phyloP scores from a whole-genome alignment of 2,113 vertebrate genomes.

The Bucco capensis region DNA sequence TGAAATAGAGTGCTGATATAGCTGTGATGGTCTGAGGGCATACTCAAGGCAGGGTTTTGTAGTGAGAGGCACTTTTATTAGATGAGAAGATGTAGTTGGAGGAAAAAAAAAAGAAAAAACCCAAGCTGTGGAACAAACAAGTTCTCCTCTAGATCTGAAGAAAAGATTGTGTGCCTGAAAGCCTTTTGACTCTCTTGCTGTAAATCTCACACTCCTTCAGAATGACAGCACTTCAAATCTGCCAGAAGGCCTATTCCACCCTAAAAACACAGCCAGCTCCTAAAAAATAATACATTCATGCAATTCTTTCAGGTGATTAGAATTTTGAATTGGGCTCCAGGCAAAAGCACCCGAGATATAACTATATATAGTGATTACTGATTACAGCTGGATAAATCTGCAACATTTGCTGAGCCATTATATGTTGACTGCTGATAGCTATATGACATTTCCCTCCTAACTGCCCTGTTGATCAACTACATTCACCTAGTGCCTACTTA shows the following conservation, averaged over 20 bases:
- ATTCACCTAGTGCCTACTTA: neutral
- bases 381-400: neutral
- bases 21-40: neutral
- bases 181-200: neutral
- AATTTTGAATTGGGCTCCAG: neutral
- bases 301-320: neutral
- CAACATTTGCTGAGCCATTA: neutral
- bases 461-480: neutral
- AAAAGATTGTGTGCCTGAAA: neutral
- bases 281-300: neutral
- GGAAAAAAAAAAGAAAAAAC: neutral
- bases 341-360: neutral
- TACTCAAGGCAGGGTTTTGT: neutral
- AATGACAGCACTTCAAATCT: neutral
- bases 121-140: neutral
- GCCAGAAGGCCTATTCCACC: neutral
- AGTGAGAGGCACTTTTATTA: neutral
- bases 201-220: neutral
- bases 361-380: neutral
- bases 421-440: neutral
- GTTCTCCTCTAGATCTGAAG: neutral
- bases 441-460: neutral
- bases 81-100: neutral
- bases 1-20: neutral
- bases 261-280: neutral